phyloP scores from a whole-genome alignment of 2,888 invertebrate genomes.

The Archaeoteleia sp. region DNA sequence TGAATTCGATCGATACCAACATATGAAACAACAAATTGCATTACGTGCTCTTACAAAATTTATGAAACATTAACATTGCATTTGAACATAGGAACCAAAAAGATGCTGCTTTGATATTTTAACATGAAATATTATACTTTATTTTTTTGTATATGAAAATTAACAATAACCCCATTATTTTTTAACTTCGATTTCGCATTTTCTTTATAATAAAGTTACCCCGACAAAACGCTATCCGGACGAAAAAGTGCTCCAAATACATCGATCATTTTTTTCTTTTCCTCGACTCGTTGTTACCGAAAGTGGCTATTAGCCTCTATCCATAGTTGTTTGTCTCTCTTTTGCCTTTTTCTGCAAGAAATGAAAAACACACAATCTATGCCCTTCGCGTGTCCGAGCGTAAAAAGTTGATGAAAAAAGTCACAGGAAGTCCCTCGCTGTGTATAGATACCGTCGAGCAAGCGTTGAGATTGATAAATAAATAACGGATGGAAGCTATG shows the following conservation, averaged over 20 bases:
- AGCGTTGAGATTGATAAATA: conserved; percentile 34
- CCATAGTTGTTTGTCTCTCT: conserved; percentile 17
- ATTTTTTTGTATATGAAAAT: too few relatives aligned
- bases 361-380: conserved; percentile 40
- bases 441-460: conserved; percentile 19
- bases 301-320: conserved; percentile 30
- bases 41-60: too few relatives aligned
- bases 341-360: conserved; percentile 15
- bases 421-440: conserved; percentile 15
- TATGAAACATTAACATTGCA: too few relatives aligned
- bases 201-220: too few relatives aligned
- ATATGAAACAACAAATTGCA: too few relatives aligned
- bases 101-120: too few relatives aligned
- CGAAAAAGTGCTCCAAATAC: conserved; percentile 18
- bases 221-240: too few relatives aligned
- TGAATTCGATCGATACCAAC: too few relatives aligned
- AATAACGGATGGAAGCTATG: conserved; percentile 31
- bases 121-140: too few relatives aligned
- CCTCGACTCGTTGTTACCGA: conserved; percentile 7
- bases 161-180: too few relatives aligned
- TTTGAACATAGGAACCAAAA: too few relatives aligned
- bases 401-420: conserved; percentile 44
- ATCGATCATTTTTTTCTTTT: conserved; percentile 26
- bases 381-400: conserved; percentile 29
- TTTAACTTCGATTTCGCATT: too few relatives aligned